Percentiles rank a stretch among this genome's conserved stretches.
phyloP scores from a whole-genome alignment of 92 coral and sea anemone genomes.

The Parazoanthus darwini region DNA sequence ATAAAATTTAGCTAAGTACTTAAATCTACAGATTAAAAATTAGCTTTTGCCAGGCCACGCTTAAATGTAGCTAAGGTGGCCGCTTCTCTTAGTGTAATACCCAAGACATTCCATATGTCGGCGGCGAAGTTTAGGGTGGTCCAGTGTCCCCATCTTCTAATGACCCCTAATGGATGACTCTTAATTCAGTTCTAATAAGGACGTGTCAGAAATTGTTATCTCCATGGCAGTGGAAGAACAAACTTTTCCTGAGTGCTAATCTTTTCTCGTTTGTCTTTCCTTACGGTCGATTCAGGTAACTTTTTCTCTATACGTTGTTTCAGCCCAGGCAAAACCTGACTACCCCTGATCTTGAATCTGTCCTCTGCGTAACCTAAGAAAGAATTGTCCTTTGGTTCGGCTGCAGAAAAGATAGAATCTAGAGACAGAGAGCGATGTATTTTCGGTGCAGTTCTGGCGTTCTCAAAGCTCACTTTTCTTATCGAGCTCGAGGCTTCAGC shows the following conservation, averaged over 20 bases:
- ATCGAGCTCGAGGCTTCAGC: not conserved
- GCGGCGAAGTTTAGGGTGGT: too few species aligned
- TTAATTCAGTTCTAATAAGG: not conserved
- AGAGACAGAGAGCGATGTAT: constrained; percentile 47
- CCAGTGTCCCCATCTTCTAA: too few species aligned
- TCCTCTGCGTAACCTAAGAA: constrained; percentile 25
- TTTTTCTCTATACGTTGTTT: not conserved
- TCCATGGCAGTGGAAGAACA: constrained; percentile 20
- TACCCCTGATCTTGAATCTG: constrained; percentile 28
- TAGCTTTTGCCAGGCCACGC: too few species aligned
- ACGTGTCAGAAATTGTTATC: not conserved
- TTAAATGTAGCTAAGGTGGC: too few species aligned
- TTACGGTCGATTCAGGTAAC: not conserved
- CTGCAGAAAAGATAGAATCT: constrained; percentile 38
- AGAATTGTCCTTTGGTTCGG: not conserved
- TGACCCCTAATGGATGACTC: too few species aligned
- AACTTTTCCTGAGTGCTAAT: not conserved
- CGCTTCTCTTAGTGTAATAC: too few species aligned
- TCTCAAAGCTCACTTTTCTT: not conserved
- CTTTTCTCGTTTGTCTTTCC: constrained; percentile 4
- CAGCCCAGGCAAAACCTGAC: constrained; percentile 44
- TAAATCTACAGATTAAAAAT: too few species aligned
- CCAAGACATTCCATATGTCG: too few species aligned
- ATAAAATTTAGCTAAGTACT: too few species aligned
- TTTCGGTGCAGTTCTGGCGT: not conserved